A percentile compares a stretch with the other conserved stretches of the same genome.
phyloP scores from a whole-genome alignment of 2,113 vertebrate genomes.

The Corythaixoides concolor region DNA sequence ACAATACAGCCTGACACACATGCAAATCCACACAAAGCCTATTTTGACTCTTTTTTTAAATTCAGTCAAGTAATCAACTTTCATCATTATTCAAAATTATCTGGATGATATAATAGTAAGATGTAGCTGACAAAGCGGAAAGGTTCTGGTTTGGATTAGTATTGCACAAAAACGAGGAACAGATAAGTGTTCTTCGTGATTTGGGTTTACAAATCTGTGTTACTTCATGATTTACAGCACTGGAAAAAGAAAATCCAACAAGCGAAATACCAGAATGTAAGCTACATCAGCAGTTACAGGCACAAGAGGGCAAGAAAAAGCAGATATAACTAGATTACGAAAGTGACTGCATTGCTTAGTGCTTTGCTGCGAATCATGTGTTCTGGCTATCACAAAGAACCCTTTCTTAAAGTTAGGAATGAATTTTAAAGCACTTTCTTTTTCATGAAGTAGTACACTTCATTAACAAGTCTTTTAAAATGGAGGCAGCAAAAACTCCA shows the following conservation, averaged over 20 bases:
- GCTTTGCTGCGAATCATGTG: neutral
- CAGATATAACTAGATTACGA: neutral
- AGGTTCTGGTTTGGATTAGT: neutral
- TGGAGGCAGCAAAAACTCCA: neutral
- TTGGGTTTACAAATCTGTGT: neutral
- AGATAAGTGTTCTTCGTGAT: neutral
- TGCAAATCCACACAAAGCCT: neutral
- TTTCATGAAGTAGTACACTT: neutral
- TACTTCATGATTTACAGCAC: neutral
- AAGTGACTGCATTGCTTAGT: neutral
- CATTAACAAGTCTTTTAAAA: neutral
- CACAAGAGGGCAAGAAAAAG: neutral
- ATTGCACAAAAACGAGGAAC: neutral
- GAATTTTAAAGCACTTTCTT: neutral
- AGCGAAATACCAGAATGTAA: conserved; percentile 8
- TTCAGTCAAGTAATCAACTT: neutral
- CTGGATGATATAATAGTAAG: neutral
- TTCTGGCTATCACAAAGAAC: conserved; percentile 20
- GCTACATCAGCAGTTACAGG: conserved; percentile 10
- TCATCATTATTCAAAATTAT: neutral
- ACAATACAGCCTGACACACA: neutral
- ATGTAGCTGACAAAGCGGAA: neutral
- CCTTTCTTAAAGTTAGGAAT: neutral
- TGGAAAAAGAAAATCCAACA: neutral
- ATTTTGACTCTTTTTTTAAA: neutral